phyloP scores from a whole-genome alignment of 2,113 vertebrate species.

The Gavialis gangeticus region DNA sequence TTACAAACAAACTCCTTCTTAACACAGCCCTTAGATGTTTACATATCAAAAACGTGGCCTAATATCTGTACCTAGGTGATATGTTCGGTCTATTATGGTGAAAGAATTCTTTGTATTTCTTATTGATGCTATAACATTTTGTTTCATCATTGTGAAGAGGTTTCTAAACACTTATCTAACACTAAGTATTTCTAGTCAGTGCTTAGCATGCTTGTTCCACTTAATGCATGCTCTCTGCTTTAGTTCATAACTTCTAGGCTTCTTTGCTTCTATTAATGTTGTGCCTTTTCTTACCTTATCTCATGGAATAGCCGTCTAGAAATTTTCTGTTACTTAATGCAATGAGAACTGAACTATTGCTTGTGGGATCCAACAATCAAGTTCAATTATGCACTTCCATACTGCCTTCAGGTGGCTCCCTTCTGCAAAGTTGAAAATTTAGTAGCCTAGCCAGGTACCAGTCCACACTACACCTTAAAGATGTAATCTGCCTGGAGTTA shows the following conservation, averaged over 20 bases:
- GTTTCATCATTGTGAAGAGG: not conserved
- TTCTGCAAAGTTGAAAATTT: not conserved
- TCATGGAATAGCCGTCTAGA: not conserved
- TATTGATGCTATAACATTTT: not conserved
- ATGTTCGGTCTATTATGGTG: not conserved
- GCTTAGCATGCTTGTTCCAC: not conserved
- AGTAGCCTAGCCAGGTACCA: not conserved
- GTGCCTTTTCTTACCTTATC: not conserved
- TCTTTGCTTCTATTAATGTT: not conserved
- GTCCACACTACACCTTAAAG: not conserved
- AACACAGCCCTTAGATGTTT: not conserved
- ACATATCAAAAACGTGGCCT: not conserved
- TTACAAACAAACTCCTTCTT: not conserved
- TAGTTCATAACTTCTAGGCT: not conserved
- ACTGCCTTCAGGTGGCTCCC: not conserved
- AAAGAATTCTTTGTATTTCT: not conserved
- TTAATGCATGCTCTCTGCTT: not conserved
- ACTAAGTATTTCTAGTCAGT: not conserved
- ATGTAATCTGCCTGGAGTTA: not conserved
- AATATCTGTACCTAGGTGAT: not conserved
- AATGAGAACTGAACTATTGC: not conserved
- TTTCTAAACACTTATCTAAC: not conserved
- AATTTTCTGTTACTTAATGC: not conserved
- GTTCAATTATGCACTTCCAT: accelerated
- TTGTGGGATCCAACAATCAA: not conserved